These are phyloP conservation scores for Hafferia zeledoni DNA, from an alignment of 2,797 vertebrate genomes.

Conservation along the genomic window DNA sequence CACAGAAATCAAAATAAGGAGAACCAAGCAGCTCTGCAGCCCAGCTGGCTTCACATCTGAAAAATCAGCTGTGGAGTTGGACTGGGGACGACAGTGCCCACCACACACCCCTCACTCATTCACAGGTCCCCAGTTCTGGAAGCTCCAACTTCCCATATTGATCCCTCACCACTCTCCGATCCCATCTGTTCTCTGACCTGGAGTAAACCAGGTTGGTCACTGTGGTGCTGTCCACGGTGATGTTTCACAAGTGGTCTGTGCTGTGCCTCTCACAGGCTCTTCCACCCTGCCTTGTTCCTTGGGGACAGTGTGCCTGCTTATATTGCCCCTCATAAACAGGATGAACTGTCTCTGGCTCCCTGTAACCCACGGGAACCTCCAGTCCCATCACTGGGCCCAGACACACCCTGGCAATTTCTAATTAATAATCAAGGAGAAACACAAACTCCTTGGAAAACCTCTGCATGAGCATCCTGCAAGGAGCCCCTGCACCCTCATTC, in stretches of 20 bases:
- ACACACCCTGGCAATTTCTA: not conserved
- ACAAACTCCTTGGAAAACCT: not conserved
- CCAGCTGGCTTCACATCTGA: not conserved
- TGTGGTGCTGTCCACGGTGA: rapidly evolving
- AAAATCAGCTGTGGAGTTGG: not conserved
- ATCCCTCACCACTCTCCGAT: not conserved
- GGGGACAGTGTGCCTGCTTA: not conserved
- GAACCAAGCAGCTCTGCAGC: not conserved
- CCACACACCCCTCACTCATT: not conserved
- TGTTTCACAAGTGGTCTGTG: not conserved
- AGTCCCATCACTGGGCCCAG: not conserved
- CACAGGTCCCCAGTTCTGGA: not conserved
- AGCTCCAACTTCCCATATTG: rapidly evolving
- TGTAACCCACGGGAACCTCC: not conserved
- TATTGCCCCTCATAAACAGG: rapidly evolving
- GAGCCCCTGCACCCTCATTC: not conserved
- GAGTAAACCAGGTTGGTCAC: not conserved
- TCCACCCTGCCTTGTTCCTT: not conserved
- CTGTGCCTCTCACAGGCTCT: rapidly evolving
- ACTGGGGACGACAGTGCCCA: not conserved
- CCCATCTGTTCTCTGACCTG: not conserved
- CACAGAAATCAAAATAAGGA: not conserved
- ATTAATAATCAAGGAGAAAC: not conserved
- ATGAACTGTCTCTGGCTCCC: not conserved
- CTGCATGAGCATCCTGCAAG: not conserved